A percentile compares a stretch with the other conserved stretches of the same genome.
phyloP scores from a whole-genome alignment of 2,797 vertebrate species.

The Meda fulgida region DNA sequence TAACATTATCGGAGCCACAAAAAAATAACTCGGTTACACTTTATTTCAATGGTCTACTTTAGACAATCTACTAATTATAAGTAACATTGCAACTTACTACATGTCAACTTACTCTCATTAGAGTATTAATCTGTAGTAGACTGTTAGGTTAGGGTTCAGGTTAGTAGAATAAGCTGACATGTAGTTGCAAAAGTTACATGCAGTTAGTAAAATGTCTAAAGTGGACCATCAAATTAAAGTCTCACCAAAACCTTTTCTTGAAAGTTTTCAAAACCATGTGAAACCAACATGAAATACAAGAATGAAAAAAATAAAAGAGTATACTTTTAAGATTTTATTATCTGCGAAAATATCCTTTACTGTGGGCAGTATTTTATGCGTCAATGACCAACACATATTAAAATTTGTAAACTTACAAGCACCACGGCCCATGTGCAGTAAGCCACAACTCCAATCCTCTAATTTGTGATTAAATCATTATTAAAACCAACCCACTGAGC shows the following conservation, averaged over 20 bases:
- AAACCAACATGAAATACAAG: not conserved
- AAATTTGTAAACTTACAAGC: not conserved
- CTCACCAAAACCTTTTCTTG: not conserved
- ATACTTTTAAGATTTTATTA: not conserved
- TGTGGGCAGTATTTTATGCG: not conserved
- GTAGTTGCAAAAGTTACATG: not conserved
- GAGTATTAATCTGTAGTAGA: not conserved
- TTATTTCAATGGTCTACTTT: not conserved
- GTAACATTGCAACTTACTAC: not conserved
- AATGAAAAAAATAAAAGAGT: not conserved
- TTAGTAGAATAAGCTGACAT: not conserved
- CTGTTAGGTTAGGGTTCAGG: not conserved
- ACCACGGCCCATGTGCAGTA: not conserved
- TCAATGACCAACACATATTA: not conserved
- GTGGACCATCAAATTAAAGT: not conserved
- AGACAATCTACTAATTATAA: not conserved
- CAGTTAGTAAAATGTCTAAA: not conserved
- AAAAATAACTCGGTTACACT: not conserved
- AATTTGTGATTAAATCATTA: constrained; percentile 66
- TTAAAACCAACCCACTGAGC: constrained; percentile 49
- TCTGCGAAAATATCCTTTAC: not conserved
- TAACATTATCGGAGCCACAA: not conserved
- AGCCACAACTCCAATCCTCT: not conserved
- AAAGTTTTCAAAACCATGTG: not conserved
- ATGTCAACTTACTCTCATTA: not conserved